These are phyloP conservation scores for Eilema depressum DNA, from an alignment of 2,888 invertebrate species.

Conservation along the genomic window DNA sequence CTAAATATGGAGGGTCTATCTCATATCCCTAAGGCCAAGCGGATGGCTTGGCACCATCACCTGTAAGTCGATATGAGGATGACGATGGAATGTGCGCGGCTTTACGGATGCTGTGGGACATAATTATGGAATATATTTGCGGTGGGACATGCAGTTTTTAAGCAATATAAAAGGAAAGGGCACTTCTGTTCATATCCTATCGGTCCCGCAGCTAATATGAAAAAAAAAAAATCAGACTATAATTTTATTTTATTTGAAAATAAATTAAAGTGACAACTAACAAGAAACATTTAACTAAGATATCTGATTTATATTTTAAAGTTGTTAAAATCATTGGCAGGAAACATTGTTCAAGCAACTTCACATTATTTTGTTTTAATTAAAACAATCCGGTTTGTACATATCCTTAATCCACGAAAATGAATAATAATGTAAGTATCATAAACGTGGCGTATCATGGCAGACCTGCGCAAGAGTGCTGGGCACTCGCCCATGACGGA, in stretches of 20 bases:
- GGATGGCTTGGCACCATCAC: too few species aligned
- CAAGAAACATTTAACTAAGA: neutral
- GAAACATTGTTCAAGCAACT: slow-evolving; percentile 40
- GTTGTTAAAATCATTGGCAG: slow-evolving; percentile 38
- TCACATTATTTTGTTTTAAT: slow-evolving; percentile 42
- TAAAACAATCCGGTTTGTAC: slow-evolving; percentile 48
- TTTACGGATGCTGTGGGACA: too few species aligned
- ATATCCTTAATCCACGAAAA: slow-evolving; percentile 54
- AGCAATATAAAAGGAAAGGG: too few species aligned
- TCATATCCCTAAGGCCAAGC: too few species aligned
- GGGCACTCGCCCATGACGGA: slow-evolving; percentile 62
- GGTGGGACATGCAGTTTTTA: too few species aligned
- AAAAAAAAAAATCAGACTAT: neutral
- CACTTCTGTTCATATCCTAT: too few species aligned
- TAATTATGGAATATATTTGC: too few species aligned
- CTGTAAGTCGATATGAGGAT: too few species aligned
- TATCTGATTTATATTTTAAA: slow-evolving; percentile 26
- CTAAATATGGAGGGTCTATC: too few species aligned
- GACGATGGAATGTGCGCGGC: too few species aligned
- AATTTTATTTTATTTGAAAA: neutral
- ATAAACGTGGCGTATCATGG: slow-evolving; percentile 51
- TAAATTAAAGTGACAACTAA: slow-evolving; percentile 11
- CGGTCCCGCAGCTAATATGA: too few species aligned
- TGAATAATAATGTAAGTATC: slow-evolving; percentile 49
- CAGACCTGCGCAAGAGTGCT: slow-evolving; percentile 55